A percentile compares a stretch with the other conserved stretches of the same genome.
Evolutionary conservation across 2,113 vertebrate genomes (phyloP).

Genomic region (Cygnus buccinator): DNA sequence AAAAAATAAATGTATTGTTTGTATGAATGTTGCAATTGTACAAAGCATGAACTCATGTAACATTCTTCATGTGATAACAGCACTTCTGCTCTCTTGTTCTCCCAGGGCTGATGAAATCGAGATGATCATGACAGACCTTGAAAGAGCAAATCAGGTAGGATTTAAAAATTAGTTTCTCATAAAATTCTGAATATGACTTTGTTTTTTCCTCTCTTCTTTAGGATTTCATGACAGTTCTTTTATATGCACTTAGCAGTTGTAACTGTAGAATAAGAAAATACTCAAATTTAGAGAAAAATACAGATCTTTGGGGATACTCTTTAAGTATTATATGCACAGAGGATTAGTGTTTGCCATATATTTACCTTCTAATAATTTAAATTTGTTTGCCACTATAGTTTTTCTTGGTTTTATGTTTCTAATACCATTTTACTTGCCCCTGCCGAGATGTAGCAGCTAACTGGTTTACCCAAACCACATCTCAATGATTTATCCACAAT

Average conservation of each 20-base stretch:
- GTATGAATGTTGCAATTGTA: background rate
- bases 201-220: background rate
- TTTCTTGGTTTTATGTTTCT: background rate
- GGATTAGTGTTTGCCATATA: background rate
- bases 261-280: constrained; percentile 34
- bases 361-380: constrained; percentile 32
- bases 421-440: background rate
- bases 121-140: constrained; percentile 99
- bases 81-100: constrained; percentile 43
- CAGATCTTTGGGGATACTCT: background rate
- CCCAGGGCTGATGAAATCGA: constrained; percentile 96
- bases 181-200: background rate
- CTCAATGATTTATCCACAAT: background rate
- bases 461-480: background rate
- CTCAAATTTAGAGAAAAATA: constrained; percentile 3
- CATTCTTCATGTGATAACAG: constrained; percentile 2
- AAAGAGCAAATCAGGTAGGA: constrained; percentile 98
- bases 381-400: background rate
- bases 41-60: background rate
- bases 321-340: background rate
- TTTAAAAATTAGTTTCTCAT: background rate
- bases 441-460: background rate
- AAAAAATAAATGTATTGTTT: background rate
- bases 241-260: background rate
- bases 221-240: background rate